These are phyloP conservation scores for Gopherus flavomarginatus DNA, from an alignment of 2,113 vertebrate species.

Conservation along the genomic window DNA sequence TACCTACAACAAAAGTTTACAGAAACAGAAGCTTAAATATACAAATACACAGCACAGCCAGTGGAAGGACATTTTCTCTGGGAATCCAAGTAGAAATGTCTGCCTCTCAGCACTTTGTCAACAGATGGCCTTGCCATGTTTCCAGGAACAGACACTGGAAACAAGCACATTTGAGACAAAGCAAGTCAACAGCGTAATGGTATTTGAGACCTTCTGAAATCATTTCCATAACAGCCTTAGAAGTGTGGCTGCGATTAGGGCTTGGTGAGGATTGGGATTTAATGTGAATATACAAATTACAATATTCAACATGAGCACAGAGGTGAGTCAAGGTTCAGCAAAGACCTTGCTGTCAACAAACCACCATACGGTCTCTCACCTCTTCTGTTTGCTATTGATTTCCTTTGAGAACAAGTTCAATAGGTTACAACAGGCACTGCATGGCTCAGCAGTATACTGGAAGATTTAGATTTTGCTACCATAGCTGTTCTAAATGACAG, in stretches of 20 bases:
- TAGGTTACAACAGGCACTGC: background rate
- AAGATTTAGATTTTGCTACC: background rate
- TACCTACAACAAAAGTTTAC: too few species aligned
- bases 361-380: background rate
- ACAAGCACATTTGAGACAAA: background rate
- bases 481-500: background rate
- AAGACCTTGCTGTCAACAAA: background rate
- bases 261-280: background rate
- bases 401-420: background rate
- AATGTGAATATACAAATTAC: background rate
- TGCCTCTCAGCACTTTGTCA: background rate
- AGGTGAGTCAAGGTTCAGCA: background rate
- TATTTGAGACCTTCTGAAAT: background rate
- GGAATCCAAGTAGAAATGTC: background rate
- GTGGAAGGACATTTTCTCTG: background rate
- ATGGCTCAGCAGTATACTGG: background rate
- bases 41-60: background rate
- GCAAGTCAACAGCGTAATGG: background rate
- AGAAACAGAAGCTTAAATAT: accelerated
- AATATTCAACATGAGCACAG: accelerated
- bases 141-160: background rate
- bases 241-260: background rate
- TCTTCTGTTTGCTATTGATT: background rate
- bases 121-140: background rate
- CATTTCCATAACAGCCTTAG: accelerated